Evolutionary conservation across 1,140 invertebrate species (phyloP), one percentile per base, ranked within the genome.

Genomic region (Drosophila yakuba): DNA sequence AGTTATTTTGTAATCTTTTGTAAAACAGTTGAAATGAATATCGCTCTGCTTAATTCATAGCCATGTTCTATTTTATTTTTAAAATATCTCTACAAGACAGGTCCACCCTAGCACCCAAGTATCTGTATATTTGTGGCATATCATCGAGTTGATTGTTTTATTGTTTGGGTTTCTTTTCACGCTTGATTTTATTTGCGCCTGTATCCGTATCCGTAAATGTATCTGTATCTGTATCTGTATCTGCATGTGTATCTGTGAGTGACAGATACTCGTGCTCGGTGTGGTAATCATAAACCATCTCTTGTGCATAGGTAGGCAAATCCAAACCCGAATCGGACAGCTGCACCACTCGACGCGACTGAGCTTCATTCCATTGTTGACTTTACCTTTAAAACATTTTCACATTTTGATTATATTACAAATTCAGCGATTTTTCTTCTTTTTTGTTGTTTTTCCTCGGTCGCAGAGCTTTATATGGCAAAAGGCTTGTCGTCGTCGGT

Each of bases 231-330:
- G 66, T 60, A 39, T 64, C 28, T 36, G 64, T 28, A 10, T 64
- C 28, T 36, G 64, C 20, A 10, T 25, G 52, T 36, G 47, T 76
- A 48, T 14, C 15, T 72, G 52, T 48, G 38, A 32, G 43, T 48
- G 69, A 23, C 80, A 83, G 69, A 82, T 73, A 78, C 75, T 64
- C 20, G 39, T 56, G 45, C 63, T 50, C 11, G 39, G 52, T 54
- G 35, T 59, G 60, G 60, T 81, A 85, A 76, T 88, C 71, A 78
- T 74, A 71, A 72, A 72, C 68, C 68, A 71, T 71, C 67, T 57
- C 80, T 80, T 81, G 59, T 86, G 82, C 84, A 83, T 83, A 89
- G 83, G 83, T 88, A 88, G 84, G 82, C 84, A 81, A 88, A 82
- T 71, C 68, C 68, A 35, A 58, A 71, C 45, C 51, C 66, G 25